Evolutionary conservation across 2,888 invertebrate species (phyloP), one percentile per base, ranked within the genome.

Genomic region (Sphaeridia pumilis): DNA sequence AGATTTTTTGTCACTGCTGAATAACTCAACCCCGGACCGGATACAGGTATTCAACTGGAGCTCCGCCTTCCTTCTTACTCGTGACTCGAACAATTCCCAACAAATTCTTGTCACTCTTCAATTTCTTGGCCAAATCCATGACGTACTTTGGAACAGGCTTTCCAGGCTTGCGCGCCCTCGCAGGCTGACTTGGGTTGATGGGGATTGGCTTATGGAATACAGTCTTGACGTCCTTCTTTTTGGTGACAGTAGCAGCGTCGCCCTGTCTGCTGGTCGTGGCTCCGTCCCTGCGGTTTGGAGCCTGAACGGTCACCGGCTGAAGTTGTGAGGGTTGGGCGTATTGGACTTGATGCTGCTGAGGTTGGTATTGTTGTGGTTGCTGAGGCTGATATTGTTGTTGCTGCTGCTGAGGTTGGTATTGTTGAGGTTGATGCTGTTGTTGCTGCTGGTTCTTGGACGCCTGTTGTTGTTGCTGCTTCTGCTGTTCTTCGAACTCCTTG

Each of bases 11-110:
- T n/a, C n/a, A n/a, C n/a, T n/a, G n/a, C n/a, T n/a, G n/a, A n/a
- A n/a, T n/a, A n/a, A n/a, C n/a, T n/a, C n/a, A n/a, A n/a, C 61
- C 61, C 34, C 58, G 51, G 4, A 61, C 61, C 1, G 61, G 61
- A 28, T 61, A 61, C 5, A 61, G 45, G 45, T 57, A 61, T 34
- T 61, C 61, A 2, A 61, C 46, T 12, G 58, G 58, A 3, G 58
- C 56, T 14, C 60, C 59, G 20, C 50, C 50, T 2, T 45, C 54
- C n/a, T 55, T 42, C 17, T 57, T 63, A 10, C 55, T 57, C 17
- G 50, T 53, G 4, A 63, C 60, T 12, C 63, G 27, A 1, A 63
- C 59, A 31, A 63, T 62, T 2, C 62, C 62, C 38, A 58, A 60
- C 10, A 62, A 54, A 24, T 58, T 46, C 36, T 54, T 57, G 26